A percentile compares a stretch with the other conserved stretches of the same genome.
phyloP scores from a whole-genome alignment of 2,888 invertebrate genomes.

The Clusia tigrina region DNA sequence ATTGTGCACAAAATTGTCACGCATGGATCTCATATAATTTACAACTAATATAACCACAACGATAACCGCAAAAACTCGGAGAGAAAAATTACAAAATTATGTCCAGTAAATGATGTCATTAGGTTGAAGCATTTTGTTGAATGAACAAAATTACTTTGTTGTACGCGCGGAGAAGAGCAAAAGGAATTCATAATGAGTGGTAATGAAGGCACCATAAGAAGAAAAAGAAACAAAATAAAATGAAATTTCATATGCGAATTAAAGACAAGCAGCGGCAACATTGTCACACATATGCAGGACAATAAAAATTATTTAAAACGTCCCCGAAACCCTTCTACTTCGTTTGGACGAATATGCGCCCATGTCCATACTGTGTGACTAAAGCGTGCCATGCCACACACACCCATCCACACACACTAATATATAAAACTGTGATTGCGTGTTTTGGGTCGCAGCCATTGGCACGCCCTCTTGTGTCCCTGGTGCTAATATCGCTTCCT shows the following conservation, averaged over 20 bases:
- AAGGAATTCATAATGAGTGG: conserved; percentile 1
- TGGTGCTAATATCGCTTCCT: neutral
- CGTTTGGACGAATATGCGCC: neutral
- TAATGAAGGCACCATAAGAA: neutral
- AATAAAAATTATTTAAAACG: neutral
- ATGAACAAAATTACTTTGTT: conserved; percentile 15
- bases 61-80: conserved; percentile 24
- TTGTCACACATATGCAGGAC: neutral
- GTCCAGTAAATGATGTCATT: conserved; percentile 26
- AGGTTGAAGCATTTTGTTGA: conserved; percentile 18
- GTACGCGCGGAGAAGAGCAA: neutral
- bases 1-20: neutral
- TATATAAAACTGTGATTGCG: too few relatives aligned
- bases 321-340: neutral
- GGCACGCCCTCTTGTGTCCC: neutral
- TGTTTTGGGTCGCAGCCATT: neutral
- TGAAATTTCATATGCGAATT: conserved; percentile 28
- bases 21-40: neutral
- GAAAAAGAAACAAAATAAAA: conserved; percentile 28
- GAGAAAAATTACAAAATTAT: conserved; percentile 29
- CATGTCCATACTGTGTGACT: neutral
- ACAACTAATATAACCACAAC: neutral
- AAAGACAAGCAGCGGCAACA: neutral
- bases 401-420: too few relatives aligned
- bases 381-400: too few relatives aligned